A percentile compares a stretch with the other conserved stretches of the same genome.
phyloP scores from a whole-genome alignment of 2,888 invertebrate species.

The Aproaerema taeniolella region DNA sequence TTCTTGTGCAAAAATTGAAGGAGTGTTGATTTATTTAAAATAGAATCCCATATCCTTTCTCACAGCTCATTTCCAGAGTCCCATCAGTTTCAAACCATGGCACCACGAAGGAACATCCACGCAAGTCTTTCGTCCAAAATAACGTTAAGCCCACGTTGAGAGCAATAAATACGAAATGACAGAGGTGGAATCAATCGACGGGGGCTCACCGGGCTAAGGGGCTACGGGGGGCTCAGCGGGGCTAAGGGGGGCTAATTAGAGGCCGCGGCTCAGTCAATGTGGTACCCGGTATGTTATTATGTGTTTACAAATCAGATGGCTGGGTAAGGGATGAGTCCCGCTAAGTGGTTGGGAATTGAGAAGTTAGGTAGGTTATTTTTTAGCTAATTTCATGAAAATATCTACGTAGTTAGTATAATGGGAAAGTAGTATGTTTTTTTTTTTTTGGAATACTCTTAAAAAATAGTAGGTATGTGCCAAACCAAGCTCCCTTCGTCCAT shows the following conservation, averaged over 20 bases:
- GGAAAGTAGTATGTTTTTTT: no score
- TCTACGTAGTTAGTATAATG: no score
- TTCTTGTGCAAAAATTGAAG: no score
- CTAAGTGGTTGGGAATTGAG: conserved; percentile 5
- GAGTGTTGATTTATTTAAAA: no score
- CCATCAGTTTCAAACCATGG: no score
- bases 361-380: neutral
- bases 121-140: conserved; percentile 20
- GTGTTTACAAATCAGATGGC: conserved; percentile 32
- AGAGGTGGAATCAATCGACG: conserved; percentile 60
- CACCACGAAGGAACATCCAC: conserved; percentile 27
- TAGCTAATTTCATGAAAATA: no score
- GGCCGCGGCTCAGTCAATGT: conserved; percentile 15
- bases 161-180: conserved; percentile 62
- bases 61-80: no score
- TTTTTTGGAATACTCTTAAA: no score
- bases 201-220: conserved; percentile 35
- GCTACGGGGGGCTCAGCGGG: conserved; percentile 36
- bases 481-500: no score
- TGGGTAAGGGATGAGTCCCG: neutral
- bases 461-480: no score
- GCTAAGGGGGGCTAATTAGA: conserved; percentile 49
- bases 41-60: no score
- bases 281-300: conserved; percentile 42
- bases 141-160: conserved; percentile 23